Evolutionary conservation across 2,888 invertebrate genomes (phyloP).

Genomic region (Cerastis rubricosa): DNA sequence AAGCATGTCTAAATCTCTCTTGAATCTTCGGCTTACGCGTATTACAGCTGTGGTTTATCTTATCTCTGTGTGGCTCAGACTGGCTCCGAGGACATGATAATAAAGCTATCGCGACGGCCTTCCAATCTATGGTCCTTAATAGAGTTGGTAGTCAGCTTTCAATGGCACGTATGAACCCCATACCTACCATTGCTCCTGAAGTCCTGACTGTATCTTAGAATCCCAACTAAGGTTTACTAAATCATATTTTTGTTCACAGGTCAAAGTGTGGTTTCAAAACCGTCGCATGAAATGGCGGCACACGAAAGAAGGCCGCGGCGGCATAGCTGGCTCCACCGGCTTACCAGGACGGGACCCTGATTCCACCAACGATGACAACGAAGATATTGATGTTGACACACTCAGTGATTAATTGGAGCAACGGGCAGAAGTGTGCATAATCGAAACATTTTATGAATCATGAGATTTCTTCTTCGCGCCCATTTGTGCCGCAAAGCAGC

Average conservation of each 20-base stretch:
- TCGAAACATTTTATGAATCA: conserved; percentile 32
- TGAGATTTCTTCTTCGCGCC: conserved; percentile 4
- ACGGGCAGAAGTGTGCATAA: conserved; percentile 13
- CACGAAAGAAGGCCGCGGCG: conserved; percentile 92
- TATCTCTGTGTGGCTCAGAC: not conserved
- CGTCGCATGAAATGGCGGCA: conserved; percentile 97
- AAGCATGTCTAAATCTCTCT: not conserved
- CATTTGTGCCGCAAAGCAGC: not conserved
- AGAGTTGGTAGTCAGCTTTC: not conserved
- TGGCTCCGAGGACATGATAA: not conserved
- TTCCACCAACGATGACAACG: conserved; percentile 84
- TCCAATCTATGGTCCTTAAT: not conserved
- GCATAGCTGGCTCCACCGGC: conserved; percentile 68
- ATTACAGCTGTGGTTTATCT: not conserved
- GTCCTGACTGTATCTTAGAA: not conserved
- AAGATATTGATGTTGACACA: conserved; percentile 88
- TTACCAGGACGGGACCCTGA: conserved; percentile 78
- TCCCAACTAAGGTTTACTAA: not conserved
- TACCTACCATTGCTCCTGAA: not conserved
- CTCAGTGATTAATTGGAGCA: conserved; percentile 82
- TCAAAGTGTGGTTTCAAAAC: conserved; percentile 98
- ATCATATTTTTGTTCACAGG: conserved; percentile 86
- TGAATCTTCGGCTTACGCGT: too few relatives aligned
- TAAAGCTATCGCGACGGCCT: not conserved
- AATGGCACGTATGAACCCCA: not conserved